phyloP scores from a whole-genome alignment of 2,888 invertebrate species.

The Agrotis exclamationis region DNA sequence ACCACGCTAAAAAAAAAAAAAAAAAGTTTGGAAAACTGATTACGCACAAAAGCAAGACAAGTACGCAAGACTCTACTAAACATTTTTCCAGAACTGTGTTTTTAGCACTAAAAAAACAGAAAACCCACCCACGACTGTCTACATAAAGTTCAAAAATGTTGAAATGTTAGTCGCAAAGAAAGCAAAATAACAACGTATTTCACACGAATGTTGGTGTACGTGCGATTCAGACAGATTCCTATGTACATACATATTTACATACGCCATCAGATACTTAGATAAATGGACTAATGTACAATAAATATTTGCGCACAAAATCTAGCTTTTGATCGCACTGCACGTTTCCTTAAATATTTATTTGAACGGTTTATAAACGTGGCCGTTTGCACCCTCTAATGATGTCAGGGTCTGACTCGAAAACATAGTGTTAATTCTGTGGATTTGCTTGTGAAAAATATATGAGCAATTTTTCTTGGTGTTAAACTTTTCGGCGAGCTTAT shows the following conservation, averaged over 20 bases:
- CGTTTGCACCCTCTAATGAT: constrained; percentile 16
- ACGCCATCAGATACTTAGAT: constrained; percentile 39
- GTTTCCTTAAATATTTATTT: constrained; percentile 47
- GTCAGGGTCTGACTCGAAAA: constrained; percentile 13
- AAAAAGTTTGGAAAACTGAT: not conserved
- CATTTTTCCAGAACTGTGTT: not conserved
- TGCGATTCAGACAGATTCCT: constrained; percentile 19
- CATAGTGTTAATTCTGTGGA: not conserved
- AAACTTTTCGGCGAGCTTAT: no score
- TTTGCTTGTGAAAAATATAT: constrained; percentile 11
- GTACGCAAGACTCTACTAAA: not conserved
- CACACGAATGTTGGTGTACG: constrained; percentile 34
- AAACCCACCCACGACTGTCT: not conserved
- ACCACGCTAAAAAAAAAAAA: no score
- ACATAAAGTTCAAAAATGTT: constrained; percentile 4
- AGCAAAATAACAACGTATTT: constrained; percentile 9
- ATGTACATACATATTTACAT: constrained; percentile 25
- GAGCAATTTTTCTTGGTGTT: not conserved
- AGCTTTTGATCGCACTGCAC: constrained; percentile 31
- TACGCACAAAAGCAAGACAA: not conserved
- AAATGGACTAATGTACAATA: constrained; percentile 39
- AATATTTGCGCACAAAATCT: constrained; percentile 50
- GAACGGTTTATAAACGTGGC: not conserved
- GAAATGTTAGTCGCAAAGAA: not conserved
- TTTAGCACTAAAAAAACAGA: not conserved